Conservation (phyloP, 23 tunicate species). For the Trididemnum clinides region DNA sequence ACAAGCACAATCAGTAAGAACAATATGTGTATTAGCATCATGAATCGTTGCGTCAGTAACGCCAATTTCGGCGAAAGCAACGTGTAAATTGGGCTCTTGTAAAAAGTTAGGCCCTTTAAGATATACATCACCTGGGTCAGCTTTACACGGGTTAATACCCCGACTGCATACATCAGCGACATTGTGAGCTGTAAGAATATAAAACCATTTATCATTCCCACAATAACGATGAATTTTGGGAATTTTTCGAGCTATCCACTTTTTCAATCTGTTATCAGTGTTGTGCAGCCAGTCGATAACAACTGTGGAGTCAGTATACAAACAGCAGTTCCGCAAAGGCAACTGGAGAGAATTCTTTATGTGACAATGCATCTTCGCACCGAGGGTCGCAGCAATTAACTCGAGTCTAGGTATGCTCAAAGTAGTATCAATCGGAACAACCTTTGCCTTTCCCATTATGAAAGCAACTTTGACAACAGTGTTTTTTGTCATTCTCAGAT, state of each 20-base stretch:
- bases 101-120: no score
- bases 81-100: no score
- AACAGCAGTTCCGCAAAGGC: background rate
- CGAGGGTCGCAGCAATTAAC: conserved; percentile 14
- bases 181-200: background rate
- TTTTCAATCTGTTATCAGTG: background rate
- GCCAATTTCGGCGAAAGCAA: no score
- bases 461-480: background rate
- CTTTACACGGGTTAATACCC: background rate
- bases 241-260: conserved; percentile 4
- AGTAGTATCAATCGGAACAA: background rate
- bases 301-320: conserved; percentile 15
- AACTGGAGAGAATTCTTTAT: background rate
- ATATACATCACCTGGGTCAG: background rate
- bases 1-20: background rate
- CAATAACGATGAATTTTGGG: background rate
- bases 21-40: background rate
- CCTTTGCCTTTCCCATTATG: conserved; percentile 19
- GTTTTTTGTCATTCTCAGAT: conserved; percentile 3
- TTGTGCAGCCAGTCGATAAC: background rate
- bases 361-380: conserved; percentile 11
- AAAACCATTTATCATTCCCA: background rate
- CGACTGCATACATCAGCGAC: conserved; percentile 3
- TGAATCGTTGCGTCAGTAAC: background rate
- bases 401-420: conserved; percentile 11